A percentile compares a stretch with the other conserved stretches of the same genome.
phyloP scores from a whole-genome alignment of 1,140 invertebrate genomes.

The Gonioctena quinquepunctata region DNA sequence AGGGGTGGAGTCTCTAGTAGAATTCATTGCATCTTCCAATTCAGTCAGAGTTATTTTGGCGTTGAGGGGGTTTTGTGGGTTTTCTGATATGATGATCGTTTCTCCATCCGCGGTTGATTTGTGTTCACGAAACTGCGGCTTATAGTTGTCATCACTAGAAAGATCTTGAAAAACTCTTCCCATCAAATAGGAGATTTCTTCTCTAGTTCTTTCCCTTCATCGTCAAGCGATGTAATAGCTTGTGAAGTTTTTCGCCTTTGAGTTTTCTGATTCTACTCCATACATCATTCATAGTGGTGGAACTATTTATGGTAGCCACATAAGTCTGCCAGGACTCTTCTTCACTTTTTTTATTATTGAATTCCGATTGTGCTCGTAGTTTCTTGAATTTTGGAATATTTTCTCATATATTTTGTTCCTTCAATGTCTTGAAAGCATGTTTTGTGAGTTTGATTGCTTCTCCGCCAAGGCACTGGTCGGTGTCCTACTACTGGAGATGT shows the following conservation, averaged over 20 bases:
- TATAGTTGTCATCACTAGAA: not conserved
- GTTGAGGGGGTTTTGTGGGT: not conserved
- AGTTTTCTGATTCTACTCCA: not conserved
- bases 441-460: conserved; percentile 8
- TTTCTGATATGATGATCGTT: not conserved
- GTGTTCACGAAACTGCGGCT: not conserved
- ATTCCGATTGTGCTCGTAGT: conserved; percentile 1
- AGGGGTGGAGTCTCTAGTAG: not conserved
- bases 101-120: too few relatives aligned
- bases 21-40: not conserved
- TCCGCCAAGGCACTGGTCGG: conserved; percentile 10
- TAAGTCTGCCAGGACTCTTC: conserved; percentile 11
- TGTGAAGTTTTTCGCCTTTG: not conserved
- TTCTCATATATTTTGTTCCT: not conserved
- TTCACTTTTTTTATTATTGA: not conserved
- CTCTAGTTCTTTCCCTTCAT: not conserved
- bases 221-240: too few relatives aligned
- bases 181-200: not conserved
- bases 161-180: too few relatives aligned
- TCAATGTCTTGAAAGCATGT: conserved; percentile 1
- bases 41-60: not conserved
- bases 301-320: not conserved
- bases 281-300: not conserved
- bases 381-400: conserved; percentile 15
- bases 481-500: too few relatives aligned